Evolutionary conservation across 2,797 vertebrate genomes (phyloP).

Genomic region (Chaetophractus vellerosus): DNA sequence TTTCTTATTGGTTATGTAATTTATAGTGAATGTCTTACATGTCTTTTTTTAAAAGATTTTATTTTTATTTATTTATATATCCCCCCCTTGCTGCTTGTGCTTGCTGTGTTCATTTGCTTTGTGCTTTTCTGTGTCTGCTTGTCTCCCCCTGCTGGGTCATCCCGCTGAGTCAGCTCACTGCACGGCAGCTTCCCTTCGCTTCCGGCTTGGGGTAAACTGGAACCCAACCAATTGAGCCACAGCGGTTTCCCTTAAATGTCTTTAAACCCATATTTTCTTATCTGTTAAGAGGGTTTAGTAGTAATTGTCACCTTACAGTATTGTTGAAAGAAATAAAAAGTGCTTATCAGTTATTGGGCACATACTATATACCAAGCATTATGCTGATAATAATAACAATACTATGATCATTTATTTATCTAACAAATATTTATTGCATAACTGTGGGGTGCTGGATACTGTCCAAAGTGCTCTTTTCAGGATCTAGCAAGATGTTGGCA

Average conservation of each 20-base stretch:
- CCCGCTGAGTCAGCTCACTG: no score
- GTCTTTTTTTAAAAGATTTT: no score
- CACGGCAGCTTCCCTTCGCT: no score
- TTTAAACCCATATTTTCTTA: neutral
- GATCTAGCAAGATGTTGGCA: neutral
- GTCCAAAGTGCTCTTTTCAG: neutral
- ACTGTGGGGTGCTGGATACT: neutral
- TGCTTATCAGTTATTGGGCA: neutral
- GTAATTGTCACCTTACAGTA: neutral
- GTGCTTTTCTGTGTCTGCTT: no score
- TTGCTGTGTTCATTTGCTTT: no score
- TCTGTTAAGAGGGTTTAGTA: neutral
- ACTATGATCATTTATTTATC: constrained; percentile 17
- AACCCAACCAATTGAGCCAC: no score
- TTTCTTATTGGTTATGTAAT: neutral
- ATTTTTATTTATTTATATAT: no score
- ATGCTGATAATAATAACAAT: neutral
- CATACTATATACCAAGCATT: neutral
- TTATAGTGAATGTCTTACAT: neutral
- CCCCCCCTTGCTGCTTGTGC: no score
- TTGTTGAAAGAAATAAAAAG: neutral
- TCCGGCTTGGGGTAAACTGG: no score
- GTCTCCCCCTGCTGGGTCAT: no score
- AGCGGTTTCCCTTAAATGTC: no score
- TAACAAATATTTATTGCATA: neutral